Evolutionary conservation across 2,113 vertebrate species (phyloP).

Genomic region (Hippocampus comes): DNA sequence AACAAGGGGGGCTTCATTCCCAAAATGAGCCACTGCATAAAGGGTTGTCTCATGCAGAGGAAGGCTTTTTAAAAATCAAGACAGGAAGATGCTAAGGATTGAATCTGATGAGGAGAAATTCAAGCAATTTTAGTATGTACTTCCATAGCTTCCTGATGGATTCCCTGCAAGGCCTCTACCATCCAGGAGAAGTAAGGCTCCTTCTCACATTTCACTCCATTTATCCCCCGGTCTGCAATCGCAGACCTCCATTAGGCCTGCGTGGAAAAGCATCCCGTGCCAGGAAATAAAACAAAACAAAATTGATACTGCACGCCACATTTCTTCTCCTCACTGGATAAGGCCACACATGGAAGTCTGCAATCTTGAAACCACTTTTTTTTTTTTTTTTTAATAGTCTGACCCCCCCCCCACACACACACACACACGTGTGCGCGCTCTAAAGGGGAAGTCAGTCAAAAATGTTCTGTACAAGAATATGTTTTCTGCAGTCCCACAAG

Average conservation of each 20-base stretch:
- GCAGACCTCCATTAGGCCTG: constrained; percentile 60
- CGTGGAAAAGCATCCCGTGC: constrained; percentile 39
- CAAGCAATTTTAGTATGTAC: constrained; percentile 43
- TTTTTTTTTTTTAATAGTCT: too few relatives aligned
- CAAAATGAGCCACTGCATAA: constrained; percentile 7
- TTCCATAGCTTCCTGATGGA: constrained; percentile 33
- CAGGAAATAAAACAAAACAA: constrained; percentile 56
- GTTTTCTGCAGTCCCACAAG: too few relatives aligned
- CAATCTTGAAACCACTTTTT: neutral
- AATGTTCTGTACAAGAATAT: too few relatives aligned
- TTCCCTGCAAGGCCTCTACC: constrained; percentile 35
- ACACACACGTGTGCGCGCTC: too few relatives aligned
- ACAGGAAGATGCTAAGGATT: constrained; percentile 27
- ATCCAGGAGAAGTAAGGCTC: constrained; percentile 52
- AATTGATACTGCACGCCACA: constrained; percentile 18
- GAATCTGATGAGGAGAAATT: constrained; percentile 47
- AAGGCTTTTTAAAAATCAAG: constrained; percentile 27
- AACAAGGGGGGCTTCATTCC: neutral
- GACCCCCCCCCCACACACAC: too few relatives aligned
- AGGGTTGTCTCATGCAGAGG: constrained; percentile 17
- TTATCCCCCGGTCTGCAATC: constrained; percentile 58
- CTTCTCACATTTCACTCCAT: constrained; percentile 71
- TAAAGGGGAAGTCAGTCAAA: too few relatives aligned
- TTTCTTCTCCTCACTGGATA: constrained; percentile 16
- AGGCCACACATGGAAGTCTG: neutral